phyloP scores from a whole-genome alignment of 23 tunicate species.

The Styela plicata region DNA sequence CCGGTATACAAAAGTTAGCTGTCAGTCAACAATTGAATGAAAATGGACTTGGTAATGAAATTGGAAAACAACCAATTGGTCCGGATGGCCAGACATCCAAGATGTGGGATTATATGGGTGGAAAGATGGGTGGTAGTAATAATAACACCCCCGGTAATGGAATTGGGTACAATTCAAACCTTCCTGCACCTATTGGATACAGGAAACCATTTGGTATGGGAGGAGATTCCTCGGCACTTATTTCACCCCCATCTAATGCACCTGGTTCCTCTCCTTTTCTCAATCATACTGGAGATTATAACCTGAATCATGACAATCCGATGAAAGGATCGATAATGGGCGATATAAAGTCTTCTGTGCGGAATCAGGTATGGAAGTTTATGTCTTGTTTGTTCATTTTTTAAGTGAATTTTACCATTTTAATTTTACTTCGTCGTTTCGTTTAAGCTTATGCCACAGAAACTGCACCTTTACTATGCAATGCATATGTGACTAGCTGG shows the following conservation, averaged over 20 bases:
- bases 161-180: not conserved
- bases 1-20: slow-evolving; percentile 28
- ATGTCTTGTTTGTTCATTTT: no score
- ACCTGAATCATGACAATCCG: slow-evolving; percentile 1
- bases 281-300: slow-evolving; percentile 9
- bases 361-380: slow-evolving; percentile 19
- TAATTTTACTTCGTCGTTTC: no score
- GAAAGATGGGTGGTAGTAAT: not conserved
- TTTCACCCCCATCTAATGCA: slow-evolving; percentile 18
- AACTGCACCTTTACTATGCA: no score
- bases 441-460: no score
- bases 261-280: slow-evolving; percentile 10
- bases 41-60: not conserved
- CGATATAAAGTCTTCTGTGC: not conserved
- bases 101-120: slow-evolving; percentile 29
- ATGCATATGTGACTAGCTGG: no score
- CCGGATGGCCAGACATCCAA: not conserved
- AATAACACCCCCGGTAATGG: slow-evolving; percentile 3
- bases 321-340: slow-evolving; percentile 18
- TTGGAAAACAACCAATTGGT: not conserved
- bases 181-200: slow-evolving; percentile 68
- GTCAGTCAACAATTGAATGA: slow-evolving; percentile 18
- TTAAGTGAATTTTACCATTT: no score
- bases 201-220: slow-evolving; percentile 48
- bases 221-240: slow-evolving; percentile 9